phyloP scores from a whole-genome alignment of 2,888 invertebrate genomes.

The Ectemnius continuus region DNA sequence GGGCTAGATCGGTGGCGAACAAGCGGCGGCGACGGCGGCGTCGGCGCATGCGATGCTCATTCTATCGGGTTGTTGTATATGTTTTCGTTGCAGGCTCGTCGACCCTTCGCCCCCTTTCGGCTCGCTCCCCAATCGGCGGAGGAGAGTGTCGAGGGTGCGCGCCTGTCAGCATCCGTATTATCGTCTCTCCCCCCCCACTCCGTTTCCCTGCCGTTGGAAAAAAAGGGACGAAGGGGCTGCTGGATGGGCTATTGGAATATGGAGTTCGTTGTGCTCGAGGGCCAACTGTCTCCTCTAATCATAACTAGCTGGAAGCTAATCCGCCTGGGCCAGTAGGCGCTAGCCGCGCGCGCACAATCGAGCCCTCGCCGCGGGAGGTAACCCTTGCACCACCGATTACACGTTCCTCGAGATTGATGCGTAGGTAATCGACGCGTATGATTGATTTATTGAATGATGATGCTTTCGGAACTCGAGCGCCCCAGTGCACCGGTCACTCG shows the following conservation, averaged over 20 bases:
- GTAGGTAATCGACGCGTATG: neutral
- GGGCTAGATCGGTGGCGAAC: constrained; percentile 15
- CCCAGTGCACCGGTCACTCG: too few relatives aligned
- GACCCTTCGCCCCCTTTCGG: constrained; percentile 45
- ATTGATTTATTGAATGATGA: too few relatives aligned
- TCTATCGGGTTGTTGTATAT: constrained; percentile 71
- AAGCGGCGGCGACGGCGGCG: constrained; percentile 56
- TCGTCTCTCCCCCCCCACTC: constrained; percentile 66
- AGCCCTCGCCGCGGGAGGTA: too few relatives aligned
- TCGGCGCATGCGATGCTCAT: constrained; percentile 72
- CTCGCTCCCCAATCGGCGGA: constrained; percentile 32
- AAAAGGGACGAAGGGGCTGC: too few relatives aligned
- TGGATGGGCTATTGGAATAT: constrained; percentile 53
- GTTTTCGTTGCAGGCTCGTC: constrained; percentile 68
- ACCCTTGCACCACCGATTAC: too few relatives aligned
- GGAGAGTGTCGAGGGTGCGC: constrained; percentile 66
- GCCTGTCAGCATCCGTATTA: constrained; percentile 75
- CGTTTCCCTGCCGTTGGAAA: constrained; percentile 28
- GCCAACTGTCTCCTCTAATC: constrained; percentile 77
- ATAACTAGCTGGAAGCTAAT: constrained; percentile 73
- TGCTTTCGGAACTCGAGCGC: too few relatives aligned
- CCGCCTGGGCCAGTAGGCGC: constrained; percentile 28
- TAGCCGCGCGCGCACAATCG: too few relatives aligned
- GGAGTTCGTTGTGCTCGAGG: constrained; percentile 51
- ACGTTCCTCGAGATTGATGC: neutral